phyloP scores from a whole-genome alignment of 2,113 vertebrate genomes.

The Salvelinus fontinalis region DNA sequence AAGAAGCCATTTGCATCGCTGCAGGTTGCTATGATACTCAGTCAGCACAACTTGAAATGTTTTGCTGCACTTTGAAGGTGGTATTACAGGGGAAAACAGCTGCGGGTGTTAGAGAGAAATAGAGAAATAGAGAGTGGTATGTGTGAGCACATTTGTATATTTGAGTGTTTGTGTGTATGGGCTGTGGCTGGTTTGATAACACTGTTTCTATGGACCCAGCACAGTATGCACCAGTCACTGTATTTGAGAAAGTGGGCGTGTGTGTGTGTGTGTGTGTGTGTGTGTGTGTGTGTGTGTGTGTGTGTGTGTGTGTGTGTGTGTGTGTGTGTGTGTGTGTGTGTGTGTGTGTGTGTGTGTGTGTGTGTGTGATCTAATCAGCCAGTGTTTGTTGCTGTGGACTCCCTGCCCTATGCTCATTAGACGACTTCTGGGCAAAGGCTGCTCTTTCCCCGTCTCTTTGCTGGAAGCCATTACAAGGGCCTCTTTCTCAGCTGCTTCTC shows the following conservation, averaged over 20 bases:
- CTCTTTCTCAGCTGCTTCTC: constrained; percentile 20
- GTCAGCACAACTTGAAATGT: constrained; percentile 52
- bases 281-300: constrained; percentile 2
- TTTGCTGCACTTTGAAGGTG: constrained; percentile 58
- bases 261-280: too few species aligned
- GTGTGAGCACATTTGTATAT: background rate
- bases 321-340: constrained; percentile 20
- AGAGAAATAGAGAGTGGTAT: constrained; percentile 16
- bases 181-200: constrained; percentile 3
- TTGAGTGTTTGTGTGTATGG: constrained; percentile 19
- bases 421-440: constrained; percentile 30
- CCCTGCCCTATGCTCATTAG: constrained; percentile 52
- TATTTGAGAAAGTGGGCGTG: constrained; percentile 16
- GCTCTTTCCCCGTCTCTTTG: constrained; percentile 21
- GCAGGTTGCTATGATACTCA: constrained; percentile 71
- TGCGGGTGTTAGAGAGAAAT: constrained; percentile 26
- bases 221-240: background rate
- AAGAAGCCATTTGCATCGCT: constrained; percentile 63
- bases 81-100: constrained; percentile 49
- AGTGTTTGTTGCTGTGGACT: constrained; percentile 46
- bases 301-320: background rate
- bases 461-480: constrained; percentile 29
- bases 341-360: constrained; percentile 39
- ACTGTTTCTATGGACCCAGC: constrained; percentile 25
- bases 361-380: constrained; percentile 57